Conservation (phyloP, 1,140 invertebrate species). For the Drosophila bocki region DNA sequence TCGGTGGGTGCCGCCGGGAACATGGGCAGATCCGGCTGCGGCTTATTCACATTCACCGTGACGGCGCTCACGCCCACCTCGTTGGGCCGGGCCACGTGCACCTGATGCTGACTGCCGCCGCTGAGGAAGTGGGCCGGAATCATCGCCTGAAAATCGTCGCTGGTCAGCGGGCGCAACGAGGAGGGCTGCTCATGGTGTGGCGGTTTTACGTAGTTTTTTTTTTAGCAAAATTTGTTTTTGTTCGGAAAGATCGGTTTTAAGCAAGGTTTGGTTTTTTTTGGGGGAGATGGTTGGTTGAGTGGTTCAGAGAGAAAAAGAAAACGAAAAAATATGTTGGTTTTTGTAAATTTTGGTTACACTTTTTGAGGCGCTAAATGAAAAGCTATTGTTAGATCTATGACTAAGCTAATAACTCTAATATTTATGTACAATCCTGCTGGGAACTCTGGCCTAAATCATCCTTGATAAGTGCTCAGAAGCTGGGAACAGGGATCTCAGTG, state of each 20-base stretch:
- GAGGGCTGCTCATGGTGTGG: slow-evolving; percentile 67
- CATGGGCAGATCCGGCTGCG: slow-evolving; percentile 87
- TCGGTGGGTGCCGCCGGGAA: slow-evolving; percentile 93
- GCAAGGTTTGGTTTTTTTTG: slow-evolving; percentile 31
- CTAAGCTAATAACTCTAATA: slow-evolving; percentile 50
- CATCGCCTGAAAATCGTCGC: slow-evolving; percentile 97
- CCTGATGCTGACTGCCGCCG: slow-evolving; percentile 85
- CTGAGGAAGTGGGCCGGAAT: slow-evolving; percentile 94
- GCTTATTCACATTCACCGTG: slow-evolving; percentile 90
- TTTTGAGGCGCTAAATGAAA: slow-evolving; percentile 35
- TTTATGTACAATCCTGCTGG: slow-evolving; percentile 33
- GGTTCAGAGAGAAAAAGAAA: slow-evolving; percentile 70
- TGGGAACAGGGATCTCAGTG: slow-evolving; percentile 33
- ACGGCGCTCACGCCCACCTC: slow-evolving; percentile 86
- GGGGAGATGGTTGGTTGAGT: slow-evolving; percentile 46
- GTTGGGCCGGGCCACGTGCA: slow-evolving; percentile 80
- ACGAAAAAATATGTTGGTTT: slow-evolving; percentile 79
- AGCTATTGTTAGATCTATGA: slow-evolving; percentile 49
- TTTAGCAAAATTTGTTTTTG: slow-evolving; percentile 43
- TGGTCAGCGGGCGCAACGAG: slow-evolving; percentile 93
- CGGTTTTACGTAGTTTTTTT: slow-evolving; percentile 30
- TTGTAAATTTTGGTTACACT: slow-evolving; percentile 75
- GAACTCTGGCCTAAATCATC: slow-evolving; percentile 18
- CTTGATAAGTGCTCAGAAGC: slow-evolving; percentile 33
- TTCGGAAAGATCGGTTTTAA: slow-evolving; percentile 64